Evolutionary conservation across 2,113 vertebrate species (phyloP).

Genomic region (Lagopus leucura): DNA sequence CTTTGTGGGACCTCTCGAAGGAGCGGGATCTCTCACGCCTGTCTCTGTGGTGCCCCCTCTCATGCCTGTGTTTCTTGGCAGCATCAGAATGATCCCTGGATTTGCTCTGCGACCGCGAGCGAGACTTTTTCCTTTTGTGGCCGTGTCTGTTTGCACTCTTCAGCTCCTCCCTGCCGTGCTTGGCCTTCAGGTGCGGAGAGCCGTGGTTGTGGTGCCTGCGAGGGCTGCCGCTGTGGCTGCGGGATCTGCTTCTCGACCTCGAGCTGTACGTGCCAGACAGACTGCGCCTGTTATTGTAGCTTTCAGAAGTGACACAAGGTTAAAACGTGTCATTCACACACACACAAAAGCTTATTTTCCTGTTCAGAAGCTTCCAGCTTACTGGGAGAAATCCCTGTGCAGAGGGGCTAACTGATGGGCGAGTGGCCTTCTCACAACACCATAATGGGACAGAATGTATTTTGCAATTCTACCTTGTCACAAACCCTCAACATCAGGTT

Average conservation of each 20-base stretch:
- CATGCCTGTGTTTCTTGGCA: conserved; percentile 95
- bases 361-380: rapidly evolving
- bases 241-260: conserved; percentile 91
- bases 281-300: conserved; percentile 95
- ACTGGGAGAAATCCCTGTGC: neutral
- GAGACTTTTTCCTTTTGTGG: conserved; percentile 95
- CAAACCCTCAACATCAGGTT: neutral
- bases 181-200: conserved; percentile 89
- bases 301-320: neutral
- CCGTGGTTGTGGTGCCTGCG: conserved; percentile 88
- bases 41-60: conserved; percentile 90
- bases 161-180: conserved; percentile 88
- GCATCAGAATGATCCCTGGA: conserved; percentile 87
- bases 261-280: conserved; percentile 97
- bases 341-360: rapidly evolving
- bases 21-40: conserved; percentile 91
- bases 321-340: rapidly evolving
- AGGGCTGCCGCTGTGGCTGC: conserved; percentile 92
- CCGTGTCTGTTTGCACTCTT: conserved; percentile 86
- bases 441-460: rapidly evolving
- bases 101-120: conserved; percentile 90
- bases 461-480: rapidly evolving
- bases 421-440: too few species aligned
- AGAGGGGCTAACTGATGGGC: rapidly evolving
- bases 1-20: conserved; percentile 93